Percentiles rank a stretch among this genome's conserved stretches.
Conservation (phyloP, 2,797 vertebrate genomes). For the Acrocephalus scirpaceus region DNA sequence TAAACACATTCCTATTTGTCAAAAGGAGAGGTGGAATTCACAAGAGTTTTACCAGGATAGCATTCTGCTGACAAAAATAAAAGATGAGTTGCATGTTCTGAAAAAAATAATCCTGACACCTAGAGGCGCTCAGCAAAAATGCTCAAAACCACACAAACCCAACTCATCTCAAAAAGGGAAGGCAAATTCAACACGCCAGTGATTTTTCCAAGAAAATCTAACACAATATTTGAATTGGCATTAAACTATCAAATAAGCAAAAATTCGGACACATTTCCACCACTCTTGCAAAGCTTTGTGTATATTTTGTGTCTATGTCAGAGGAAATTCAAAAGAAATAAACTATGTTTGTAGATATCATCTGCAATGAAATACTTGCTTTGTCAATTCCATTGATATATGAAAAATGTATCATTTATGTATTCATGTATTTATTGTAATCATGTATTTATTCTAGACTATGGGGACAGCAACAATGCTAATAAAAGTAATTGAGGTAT, state of each 20-base stretch:
- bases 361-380: background rate
- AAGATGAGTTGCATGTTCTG: background rate
- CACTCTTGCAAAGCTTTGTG: background rate
- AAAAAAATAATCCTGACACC: constrained; percentile 44
- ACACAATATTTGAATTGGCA: background rate
- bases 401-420: rapidly evolving
- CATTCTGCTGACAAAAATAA: background rate
- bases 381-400: background rate
- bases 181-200: background rate
- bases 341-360: background rate
- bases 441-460: background rate
- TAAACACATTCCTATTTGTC: background rate
- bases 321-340: background rate
- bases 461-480: background rate
- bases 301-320: background rate
- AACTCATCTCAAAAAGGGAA: background rate
- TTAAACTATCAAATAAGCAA: background rate
- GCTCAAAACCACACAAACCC: background rate
- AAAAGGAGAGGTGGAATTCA: background rate
- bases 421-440: too few relatives aligned
- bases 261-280: background rate
- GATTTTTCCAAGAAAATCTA: background rate
- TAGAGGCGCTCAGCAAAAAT: background rate
- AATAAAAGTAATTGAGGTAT: background rate
- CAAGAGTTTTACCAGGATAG: background rate